Evolutionary conservation across 1,140 invertebrate genomes (phyloP), one percentile per base, ranked within the genome.

Genomic region (Diachasma alloeum): DNA sequence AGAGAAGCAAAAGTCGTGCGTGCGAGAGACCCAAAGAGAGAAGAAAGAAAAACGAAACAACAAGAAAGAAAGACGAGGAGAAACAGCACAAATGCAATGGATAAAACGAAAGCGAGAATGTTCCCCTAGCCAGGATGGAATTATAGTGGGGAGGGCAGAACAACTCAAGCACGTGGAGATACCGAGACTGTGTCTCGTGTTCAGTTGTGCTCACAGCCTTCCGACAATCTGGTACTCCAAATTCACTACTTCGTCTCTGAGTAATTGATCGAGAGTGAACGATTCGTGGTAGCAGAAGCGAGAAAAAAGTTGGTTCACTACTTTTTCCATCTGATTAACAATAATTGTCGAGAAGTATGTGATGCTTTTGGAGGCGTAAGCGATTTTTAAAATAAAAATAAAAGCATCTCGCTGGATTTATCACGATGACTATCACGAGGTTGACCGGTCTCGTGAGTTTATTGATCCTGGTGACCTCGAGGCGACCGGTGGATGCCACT

Each of bases 141-240:
- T 71, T 31, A 68, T 80, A 83, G 86, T 87, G 86, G 84, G 83
- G 83, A 82, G 74, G 82, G 36, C 66, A 22, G 73, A 78, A 82
- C 82, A 79, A 81, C 78, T 83, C 77, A 83, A 87, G 83, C 87
- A 86, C 85, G 87, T 87, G 86, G 86, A 80, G 80, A 83, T 75
- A 31, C 70, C 77, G 78, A 81, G 78, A 79, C 81, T 68, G 81
- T 82, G 78, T 80, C 82, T 84, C 82, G 85, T 81, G 81, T 87
- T 88, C 83, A 88, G 86, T 87, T 87, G 85, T 86, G 84, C 78
- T 82, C 83, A 81, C 80, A 81, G 85, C 81, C 83, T 83, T 86
- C 80, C 78, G 78, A 87, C 81, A 81, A 85, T 85, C 83, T 86
- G 81, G 82, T 80, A 80, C 74, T 63, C 48, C 24, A 67, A 48